phyloP scores from a whole-genome alignment of 2,888 invertebrate species.

The Euzophera pinguis region DNA sequence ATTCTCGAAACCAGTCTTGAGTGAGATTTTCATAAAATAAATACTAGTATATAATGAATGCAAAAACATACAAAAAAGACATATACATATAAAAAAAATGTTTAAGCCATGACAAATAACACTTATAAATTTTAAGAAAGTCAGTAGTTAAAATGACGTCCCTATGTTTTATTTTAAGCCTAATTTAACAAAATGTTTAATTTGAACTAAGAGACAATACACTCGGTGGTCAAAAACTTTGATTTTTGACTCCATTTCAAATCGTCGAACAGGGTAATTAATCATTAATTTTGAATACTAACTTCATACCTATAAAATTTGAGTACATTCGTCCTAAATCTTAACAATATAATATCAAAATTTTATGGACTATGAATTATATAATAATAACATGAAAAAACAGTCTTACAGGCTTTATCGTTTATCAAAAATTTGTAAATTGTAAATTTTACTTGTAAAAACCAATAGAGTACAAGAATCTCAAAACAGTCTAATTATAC shows the following conservation, averaged over 20 bases:
- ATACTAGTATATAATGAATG: neutral
- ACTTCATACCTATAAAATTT: constrained; percentile 40
- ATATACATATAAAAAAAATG: neutral
- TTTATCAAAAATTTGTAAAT: constrained; percentile 76
- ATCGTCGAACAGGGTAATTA: constrained; percentile 8
- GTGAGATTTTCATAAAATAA: constrained; percentile 23
- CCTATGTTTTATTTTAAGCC: neutral
- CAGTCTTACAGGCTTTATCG: constrained; percentile 74
- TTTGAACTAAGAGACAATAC: constrained; percentile 12
- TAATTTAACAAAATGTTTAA: constrained; percentile 5
- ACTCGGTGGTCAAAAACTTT: neutral
- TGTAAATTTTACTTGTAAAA: constrained; percentile 70
- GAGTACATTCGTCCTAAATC: constrained; percentile 56
- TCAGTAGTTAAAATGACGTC: neutral
- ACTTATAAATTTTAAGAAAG: constrained; percentile 4
- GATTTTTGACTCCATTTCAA: neutral
- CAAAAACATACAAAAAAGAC: neutral
- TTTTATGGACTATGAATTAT: constrained; percentile 72
- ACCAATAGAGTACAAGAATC: constrained; percentile 66
- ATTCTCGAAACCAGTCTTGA: constrained; percentile 26
- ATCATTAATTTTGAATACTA: constrained; percentile 14
- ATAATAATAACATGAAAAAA: constrained; percentile 69
- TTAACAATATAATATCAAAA: constrained; percentile 73
- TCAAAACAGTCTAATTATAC: constrained; percentile 57
- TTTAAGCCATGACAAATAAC: neutral